These are phyloP conservation scores for Thaumatotibia leucotreta DNA, from an alignment of 1,140 invertebrate species.

Conservation along the genomic window DNA sequence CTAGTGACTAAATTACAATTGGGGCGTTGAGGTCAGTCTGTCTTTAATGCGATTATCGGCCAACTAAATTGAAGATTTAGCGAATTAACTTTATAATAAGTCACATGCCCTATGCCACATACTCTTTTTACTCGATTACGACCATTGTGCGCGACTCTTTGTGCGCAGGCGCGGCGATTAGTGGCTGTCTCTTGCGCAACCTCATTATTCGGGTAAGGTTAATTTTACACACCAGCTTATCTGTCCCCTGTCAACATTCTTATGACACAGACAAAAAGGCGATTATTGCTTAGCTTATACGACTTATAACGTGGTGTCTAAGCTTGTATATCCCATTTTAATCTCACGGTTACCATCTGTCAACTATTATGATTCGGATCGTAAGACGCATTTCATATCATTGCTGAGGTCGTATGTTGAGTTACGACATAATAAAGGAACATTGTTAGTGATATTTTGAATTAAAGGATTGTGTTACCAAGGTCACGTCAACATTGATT, in stretches of 20 bases:
- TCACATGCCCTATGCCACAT: neutral
- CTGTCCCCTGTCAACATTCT: neutral
- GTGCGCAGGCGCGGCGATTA: slow-evolving; percentile 1
- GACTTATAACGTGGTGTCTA: neutral
- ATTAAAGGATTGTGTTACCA: neutral
- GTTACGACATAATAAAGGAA: neutral
- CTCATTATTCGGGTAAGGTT: slow-evolving; percentile 1
- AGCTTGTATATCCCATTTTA: slow-evolving; percentile 16
- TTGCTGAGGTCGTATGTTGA: neutral
- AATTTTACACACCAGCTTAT: neutral
- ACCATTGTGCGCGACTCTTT: neutral
- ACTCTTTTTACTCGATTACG: neutral
- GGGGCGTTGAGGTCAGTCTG: neutral
- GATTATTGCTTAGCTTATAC: neutral
- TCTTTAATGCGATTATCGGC: neutral
- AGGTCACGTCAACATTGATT: neutral
- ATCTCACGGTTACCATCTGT: slow-evolving; percentile 27
- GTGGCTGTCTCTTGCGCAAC: slow-evolving; percentile 1
- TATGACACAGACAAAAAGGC: neutral
- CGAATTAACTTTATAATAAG: neutral
- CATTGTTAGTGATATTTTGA: neutral
- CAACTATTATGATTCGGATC: slow-evolving; percentile 29
- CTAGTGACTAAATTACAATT: no score
- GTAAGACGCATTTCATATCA: slow-evolving; percentile 16
- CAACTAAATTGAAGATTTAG: neutral